phyloP scores from a whole-genome alignment of 2,888 invertebrate species.

The Ormyrus nitidulus region DNA sequence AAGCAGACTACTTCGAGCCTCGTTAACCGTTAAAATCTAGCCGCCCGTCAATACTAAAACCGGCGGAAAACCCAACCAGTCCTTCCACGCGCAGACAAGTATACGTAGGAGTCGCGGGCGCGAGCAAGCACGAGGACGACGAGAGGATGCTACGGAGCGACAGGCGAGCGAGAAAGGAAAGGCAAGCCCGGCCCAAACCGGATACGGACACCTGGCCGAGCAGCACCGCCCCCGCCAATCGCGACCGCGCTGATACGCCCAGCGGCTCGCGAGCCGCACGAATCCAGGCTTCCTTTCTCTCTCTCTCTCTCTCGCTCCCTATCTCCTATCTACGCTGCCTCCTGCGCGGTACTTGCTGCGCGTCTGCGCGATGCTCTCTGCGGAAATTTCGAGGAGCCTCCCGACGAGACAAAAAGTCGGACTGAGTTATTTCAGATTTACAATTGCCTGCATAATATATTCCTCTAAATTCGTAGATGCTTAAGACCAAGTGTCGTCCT shows the following conservation, averaged over 20 bases:
- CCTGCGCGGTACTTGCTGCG: too few species aligned
- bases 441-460: too few species aligned
- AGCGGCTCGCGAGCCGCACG: slow-evolving; percentile 66
- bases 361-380: background rate
- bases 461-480: too few species aligned
- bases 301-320: slow-evolving; percentile 11
- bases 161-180: slow-evolving; percentile 59
- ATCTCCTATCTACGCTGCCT: background rate
- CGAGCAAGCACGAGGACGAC: slow-evolving; percentile 27
- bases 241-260: slow-evolving; percentile 69
- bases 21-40: too few species aligned
- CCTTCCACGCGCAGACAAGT: too few species aligned
- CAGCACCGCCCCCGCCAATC: slow-evolving; percentile 73
- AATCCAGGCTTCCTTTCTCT: slow-evolving; percentile 66
- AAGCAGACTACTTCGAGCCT: too few species aligned
- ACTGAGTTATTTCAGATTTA: too few species aligned
- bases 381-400: too few species aligned
- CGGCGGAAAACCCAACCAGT: too few species aligned
- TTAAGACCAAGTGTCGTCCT: too few species aligned
- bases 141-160: slow-evolving; percentile 52
- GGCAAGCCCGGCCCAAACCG: slow-evolving; percentile 67
- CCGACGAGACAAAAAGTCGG: too few species aligned
- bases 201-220: slow-evolving; percentile 69
- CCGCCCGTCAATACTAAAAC: too few species aligned
- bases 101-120: background rate